Evolutionary conservation across 2,888 invertebrate genomes (phyloP), one percentile per base, ranked within the genome.

Genomic region (Rhaphigaster nebulosa): DNA sequence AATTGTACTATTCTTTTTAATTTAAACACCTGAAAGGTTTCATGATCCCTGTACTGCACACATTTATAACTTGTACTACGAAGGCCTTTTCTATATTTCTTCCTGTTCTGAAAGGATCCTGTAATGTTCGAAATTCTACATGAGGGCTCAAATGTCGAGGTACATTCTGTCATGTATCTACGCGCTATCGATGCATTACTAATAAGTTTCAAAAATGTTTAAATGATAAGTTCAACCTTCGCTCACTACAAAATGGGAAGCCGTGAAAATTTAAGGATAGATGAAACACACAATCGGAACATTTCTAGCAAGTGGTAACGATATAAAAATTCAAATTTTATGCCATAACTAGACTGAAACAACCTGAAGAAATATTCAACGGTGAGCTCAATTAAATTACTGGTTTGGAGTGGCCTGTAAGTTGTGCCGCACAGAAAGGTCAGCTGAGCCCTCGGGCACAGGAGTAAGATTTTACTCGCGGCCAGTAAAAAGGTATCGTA

Each of bases 351-450:
- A 84, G 45, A n/a, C 45, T 84, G 45, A 50, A 84, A 45, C 45
- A 84, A 84, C 45, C 45, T 50, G 45, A 45, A 45, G 84, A 84
- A 84, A 84, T 84, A 45, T 84, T 84, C 45, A 41, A 84, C 84
- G 84, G 84, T 41, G 84, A 23, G 45, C 45, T 84, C 84, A 84
- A 84, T 84, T 84, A 84, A 84, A 84, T 84, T 84, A 84, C 84
- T 84, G 84, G 84, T 84, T 84, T 84, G 84, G 84, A 84, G 84
- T 15, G n/a, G 84, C 84, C 84, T n/a, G 84, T 84, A 84, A 84
- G 45, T 84, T 84, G 84, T 84, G 84, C 84, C 15, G 45, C 45
- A 6, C 4, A 84, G 84, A 84, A 84, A 84, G 84, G 84, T 84
- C 84, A 84, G 41, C 15, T 5, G 6, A n/a, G 84, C 13, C 84